Conservation (phyloP, 2,797 vertebrate genomes). For the Gymnoscopelus microlampas region DNA sequence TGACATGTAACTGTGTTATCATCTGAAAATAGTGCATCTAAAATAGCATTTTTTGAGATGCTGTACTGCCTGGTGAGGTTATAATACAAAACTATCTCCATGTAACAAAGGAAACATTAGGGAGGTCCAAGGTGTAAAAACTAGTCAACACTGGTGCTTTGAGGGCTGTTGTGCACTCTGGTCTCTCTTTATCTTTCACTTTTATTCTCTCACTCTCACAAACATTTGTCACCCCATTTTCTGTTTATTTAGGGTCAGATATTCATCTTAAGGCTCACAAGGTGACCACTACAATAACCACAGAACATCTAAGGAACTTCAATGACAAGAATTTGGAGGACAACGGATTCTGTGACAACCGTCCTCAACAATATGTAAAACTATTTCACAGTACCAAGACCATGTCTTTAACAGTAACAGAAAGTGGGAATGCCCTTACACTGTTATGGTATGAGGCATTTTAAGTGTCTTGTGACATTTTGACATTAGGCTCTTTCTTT, state of each 20-base stretch:
- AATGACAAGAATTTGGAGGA: slow-evolving; percentile 34
- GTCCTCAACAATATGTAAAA: slow-evolving; percentile 49
- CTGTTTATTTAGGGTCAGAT: slow-evolving; percentile 43
- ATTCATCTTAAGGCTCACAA: slow-evolving; percentile 72
- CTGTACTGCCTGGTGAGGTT: slow-evolving; percentile 58
- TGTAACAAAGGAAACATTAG: slow-evolving; percentile 63
- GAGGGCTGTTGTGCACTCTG: slow-evolving; percentile 66
- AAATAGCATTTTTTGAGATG: slow-evolving; percentile 28
- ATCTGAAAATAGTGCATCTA: slow-evolving; percentile 50
- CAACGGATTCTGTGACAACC: slow-evolving; percentile 23
- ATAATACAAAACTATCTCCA: slow-evolving; percentile 60
- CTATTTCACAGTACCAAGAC: slow-evolving; percentile 55
- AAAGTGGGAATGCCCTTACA: slow-evolving; percentile 57
- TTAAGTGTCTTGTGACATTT: slow-evolving; percentile 46
- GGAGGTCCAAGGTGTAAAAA: slow-evolving; percentile 73
- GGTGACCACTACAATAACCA: slow-evolving; percentile 69
- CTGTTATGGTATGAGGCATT: slow-evolving; percentile 45
- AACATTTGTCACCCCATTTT: slow-evolving; percentile 48
- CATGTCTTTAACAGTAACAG: slow-evolving; percentile 51
- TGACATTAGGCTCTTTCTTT: slow-evolving; percentile 52
- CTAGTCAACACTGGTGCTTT: slow-evolving; percentile 63
- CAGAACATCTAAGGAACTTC: slow-evolving; percentile 61
- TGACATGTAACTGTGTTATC: slow-evolving; percentile 57
- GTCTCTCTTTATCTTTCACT: slow-evolving; percentile 18
- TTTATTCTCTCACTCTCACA: slow-evolving; percentile 38